Evolutionary conservation across 2,797 vertebrate genomes (phyloP), one percentile per base, ranked within the genome.

Genomic region (Coracias cyanogaster): DNA sequence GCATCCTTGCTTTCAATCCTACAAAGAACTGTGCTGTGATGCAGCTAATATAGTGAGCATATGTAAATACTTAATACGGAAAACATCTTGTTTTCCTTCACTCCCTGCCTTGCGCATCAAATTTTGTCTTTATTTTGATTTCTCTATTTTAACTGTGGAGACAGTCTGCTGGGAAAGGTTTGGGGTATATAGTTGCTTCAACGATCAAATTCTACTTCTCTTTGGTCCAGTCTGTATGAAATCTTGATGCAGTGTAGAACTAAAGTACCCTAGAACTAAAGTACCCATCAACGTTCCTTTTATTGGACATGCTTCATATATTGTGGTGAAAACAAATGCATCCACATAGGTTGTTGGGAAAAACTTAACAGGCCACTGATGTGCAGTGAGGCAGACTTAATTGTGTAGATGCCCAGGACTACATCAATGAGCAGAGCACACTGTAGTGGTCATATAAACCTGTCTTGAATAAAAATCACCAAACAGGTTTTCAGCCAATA

Each of bases 301-400:
- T 98, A 96, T 97, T 97, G 97, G 97, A 96, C 90, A 96, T 97
- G 96, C 97, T 98, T 98, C 93, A 96, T 97, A 97, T 97, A 97
- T 91, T 96, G 95, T 96, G 95, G 97, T 97, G 96, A 97, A 97
- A 96, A 97, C 98, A 95, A 96, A 94, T 96, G 91, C 93, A 94
- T 94, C 82, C 81, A 45, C 94, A 95, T 79, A 97, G 66, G 94
- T 97, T 98, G 97, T 98, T 98, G 97, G 92, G 96, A 97, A 96
- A 98, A 98, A 92, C 96, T 97, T 97, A 98, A 96, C 97, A 96
- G 96, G 90, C 92, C 95, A 91, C 96, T 96, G 95, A 97, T 98
- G 96, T 97, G 93, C 97, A 97, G 11, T 97, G 96, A 97, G 96
- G 96, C 97, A 96, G 92, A 97, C 95, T 98, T 98, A 98, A 98